A percentile compares a stretch with the other conserved stretches of the same genome.
phyloP scores from a whole-genome alignment of 2,888 invertebrate genomes.

The Zygaena filipendulae region DNA sequence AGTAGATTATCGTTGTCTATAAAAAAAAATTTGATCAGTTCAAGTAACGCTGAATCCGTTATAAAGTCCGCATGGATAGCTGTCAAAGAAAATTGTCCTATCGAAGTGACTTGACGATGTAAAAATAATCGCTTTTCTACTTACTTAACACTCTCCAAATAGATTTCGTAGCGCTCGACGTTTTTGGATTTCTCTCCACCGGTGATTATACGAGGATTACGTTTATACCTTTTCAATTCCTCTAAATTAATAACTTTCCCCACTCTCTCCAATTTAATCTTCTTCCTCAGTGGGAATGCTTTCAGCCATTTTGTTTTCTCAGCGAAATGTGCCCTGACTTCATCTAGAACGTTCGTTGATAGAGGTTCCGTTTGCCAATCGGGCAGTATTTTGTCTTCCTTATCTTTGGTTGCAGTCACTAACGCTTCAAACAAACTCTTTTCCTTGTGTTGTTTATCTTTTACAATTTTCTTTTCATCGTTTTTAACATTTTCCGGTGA shows the following conservation, averaged over 20 bases:
- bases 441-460: conserved; percentile 7
- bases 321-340: conserved; percentile 37
- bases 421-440: conserved; percentile 1
- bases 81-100: too few relatives aligned
- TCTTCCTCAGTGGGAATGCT: conserved; percentile 34
- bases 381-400: conserved; percentile 16
- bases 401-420: conserved; percentile 3
- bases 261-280: conserved; percentile 40
- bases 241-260: conserved; percentile 39
- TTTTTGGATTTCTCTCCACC: too few relatives aligned
- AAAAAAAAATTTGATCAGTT: too few relatives aligned
- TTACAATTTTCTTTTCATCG: too few relatives aligned
- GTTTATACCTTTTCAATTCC: conserved; percentile 28
- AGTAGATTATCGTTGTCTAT: too few relatives aligned
- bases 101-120: too few relatives aligned
- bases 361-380: conserved; percentile 43
- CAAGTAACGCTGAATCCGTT: too few relatives aligned
- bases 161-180: too few relatives aligned
- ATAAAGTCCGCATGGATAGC: too few relatives aligned
- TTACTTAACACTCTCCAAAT: too few relatives aligned
- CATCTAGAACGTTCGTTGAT: conserved; percentile 33
- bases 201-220: too few relatives aligned
- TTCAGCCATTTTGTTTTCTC: conserved; percentile 30
- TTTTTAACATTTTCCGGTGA: conserved; percentile 10
- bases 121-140: too few relatives aligned